These are phyloP conservation scores for Agrotis segetum DNA, from an alignment of 2,888 invertebrate genomes.

Conservation along the genomic window DNA sequence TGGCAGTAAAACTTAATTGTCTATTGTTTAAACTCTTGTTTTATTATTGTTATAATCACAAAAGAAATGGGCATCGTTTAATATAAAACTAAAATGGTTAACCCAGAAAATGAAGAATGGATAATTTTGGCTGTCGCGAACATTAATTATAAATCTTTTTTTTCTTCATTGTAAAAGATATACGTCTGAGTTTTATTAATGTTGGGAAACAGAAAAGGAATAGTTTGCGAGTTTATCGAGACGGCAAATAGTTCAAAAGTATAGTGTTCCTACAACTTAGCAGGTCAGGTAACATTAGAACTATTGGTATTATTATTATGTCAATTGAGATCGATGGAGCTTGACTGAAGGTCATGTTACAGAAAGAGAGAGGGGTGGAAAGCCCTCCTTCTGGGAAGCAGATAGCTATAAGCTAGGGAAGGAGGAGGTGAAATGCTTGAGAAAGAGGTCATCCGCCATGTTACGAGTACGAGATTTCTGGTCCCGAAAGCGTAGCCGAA, in stretches of 20 bases:
- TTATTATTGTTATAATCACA: conserved; percentile 34
- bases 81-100: conserved; percentile 41
- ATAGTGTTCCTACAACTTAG: too few relatives aligned
- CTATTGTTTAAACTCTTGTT: conserved; percentile 48
- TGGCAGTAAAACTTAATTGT: conserved; percentile 45
- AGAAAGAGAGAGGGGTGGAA: too few relatives aligned
- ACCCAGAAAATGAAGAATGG: conserved; percentile 36
- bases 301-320: too few relatives aligned
- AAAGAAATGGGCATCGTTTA: conserved; percentile 39
- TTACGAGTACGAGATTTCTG: too few relatives aligned
- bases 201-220: conserved; percentile 30
- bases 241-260: background rate
- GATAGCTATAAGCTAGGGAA: too few relatives aligned
- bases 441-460: too few relatives aligned
- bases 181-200: conserved; percentile 24
- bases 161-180: conserved; percentile 33
- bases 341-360: too few relatives aligned
- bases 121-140: conserved; percentile 45
- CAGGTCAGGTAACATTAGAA: too few relatives aligned
- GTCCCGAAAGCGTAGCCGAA: too few relatives aligned
- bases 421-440: too few relatives aligned
- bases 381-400: too few relatives aligned
- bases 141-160: conserved; percentile 27
- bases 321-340: too few relatives aligned
- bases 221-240: background rate